Percentiles rank a stretch among this genome's conserved stretches.
phyloP scores from a whole-genome alignment of 2,888 invertebrate genomes.

The Lepidochrysops patricia region DNA sequence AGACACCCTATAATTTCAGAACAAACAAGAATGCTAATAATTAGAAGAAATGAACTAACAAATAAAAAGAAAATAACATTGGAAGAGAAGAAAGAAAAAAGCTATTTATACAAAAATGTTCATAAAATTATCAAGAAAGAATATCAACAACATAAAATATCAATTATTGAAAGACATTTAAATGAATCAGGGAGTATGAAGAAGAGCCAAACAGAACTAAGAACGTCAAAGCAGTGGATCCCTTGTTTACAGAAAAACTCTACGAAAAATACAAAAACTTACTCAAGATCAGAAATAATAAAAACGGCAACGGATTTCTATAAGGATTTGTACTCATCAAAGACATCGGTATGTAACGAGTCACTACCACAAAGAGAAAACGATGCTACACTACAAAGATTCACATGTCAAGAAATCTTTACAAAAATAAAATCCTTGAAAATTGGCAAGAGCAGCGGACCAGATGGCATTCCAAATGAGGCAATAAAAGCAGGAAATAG shows the following conservation, averaged over 20 bases:
- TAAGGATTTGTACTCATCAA: not conserved
- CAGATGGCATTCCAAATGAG: too few species aligned
- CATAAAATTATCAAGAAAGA: not conserved
- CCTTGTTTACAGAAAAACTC: not conserved
- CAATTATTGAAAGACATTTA: not conserved
- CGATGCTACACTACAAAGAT: not conserved
- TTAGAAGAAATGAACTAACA: not conserved
- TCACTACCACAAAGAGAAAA: not conserved
- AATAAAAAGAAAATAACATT: not conserved
- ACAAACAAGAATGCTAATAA: not conserved
- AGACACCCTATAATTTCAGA: not conserved
- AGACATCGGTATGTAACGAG: too few species aligned
- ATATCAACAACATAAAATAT: not conserved
- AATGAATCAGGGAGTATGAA: not conserved
- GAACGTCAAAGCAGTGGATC: not conserved
- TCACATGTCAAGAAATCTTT: not conserved
- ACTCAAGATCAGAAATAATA: not conserved
- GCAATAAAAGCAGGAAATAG: too few species aligned
- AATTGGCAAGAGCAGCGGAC: not conserved
- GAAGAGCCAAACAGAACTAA: not conserved
- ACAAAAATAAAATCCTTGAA: not conserved
- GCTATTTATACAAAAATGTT: not conserved
- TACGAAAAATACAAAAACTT: not conserved
- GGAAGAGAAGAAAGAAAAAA: not conserved
- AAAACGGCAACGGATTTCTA: not conserved